A percentile compares a stretch with the other conserved stretches of the same genome.
Evolutionary conservation across 2,888 invertebrate genomes (phyloP).

Genomic region (Nomada lathburiana): DNA sequence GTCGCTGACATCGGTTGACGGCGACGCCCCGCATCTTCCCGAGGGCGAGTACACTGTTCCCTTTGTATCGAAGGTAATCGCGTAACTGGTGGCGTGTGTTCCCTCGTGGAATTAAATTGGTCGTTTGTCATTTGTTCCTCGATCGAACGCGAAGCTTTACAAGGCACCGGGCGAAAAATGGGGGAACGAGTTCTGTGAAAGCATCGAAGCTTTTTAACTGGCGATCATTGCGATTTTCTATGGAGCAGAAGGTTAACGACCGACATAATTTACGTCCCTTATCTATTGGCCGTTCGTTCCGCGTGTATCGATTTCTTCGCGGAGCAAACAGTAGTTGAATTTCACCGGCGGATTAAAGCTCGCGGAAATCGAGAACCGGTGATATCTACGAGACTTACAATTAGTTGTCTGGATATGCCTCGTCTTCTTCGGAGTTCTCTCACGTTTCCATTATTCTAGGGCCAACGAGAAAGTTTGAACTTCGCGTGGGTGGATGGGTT

Average conservation of each 20-base stretch:
- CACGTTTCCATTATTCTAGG: conserved; percentile 74
- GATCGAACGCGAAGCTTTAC: neutral
- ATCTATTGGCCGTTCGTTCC: no score
- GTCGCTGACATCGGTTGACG: conserved; percentile 40
- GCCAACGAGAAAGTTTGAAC: conserved; percentile 62
- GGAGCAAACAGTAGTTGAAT: conserved; percentile 55
- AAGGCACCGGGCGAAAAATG: neutral
- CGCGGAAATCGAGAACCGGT: conserved; percentile 56
- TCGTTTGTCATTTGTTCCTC: conserved; percentile 13
- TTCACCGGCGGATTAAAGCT: conserved; percentile 57
- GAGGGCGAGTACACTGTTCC: neutral
- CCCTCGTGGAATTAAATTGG: conserved; percentile 23
- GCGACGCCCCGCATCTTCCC: conserved; percentile 2
- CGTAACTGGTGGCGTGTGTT: conserved; percentile 1
- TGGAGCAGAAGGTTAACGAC: neutral
- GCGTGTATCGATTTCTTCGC: neutral
- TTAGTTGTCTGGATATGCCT: conserved; percentile 50
- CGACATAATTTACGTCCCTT: conserved; percentile 31
- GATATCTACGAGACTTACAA: conserved; percentile 42
- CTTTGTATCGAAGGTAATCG: neutral
- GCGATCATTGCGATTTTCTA: neutral
- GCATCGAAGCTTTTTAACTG: conserved; percentile 5
- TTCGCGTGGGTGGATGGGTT: conserved; percentile 7
- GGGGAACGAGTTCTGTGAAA: neutral
- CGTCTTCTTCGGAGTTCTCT: conserved; percentile 64